Evolutionary conservation across 2,888 invertebrate species (phyloP), one percentile per base, ranked within the genome.

Genomic region (Odiellus spinosus): DNA sequence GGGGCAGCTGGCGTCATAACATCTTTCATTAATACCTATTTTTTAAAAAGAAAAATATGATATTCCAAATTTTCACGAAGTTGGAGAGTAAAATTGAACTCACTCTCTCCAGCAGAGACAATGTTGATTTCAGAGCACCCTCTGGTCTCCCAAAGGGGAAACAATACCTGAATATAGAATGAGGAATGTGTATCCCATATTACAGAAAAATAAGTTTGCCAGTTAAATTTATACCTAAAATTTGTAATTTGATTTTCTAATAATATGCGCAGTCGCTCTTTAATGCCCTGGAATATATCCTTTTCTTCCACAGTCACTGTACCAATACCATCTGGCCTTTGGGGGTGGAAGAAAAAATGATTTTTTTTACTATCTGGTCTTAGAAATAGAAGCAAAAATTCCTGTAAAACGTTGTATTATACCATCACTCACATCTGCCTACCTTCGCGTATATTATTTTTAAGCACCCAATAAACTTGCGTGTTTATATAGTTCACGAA

Each of bases 141-240:
- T 99, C 98, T 6, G 98, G 98, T 60, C 98, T 76, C 53, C 98
- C 98, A 67, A 98, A 98, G 52, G 98, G 98, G 72, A 98, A 98
- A 64, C 91, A 90, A 65, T 83, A 95, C 70, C 90, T 82, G 59
- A 15, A 61, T 61, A 50, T 44, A 45, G 12, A 14, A 42, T 43
- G 11, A 19, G 11, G 38, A 47, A 44, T 8, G 8, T n/a, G n/a
- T n/a, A n/a, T n/a, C n/a, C n/a, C n/a, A n/a, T n/a, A n/a, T n/a
- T n/a, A n/a, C n/a, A n/a, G n/a, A n/a, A n/a, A n/a, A n/a, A n/a
- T n/a, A n/a, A n/a, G n/a, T n/a, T n/a, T n/a, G n/a, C n/a, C n/a
- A n/a, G n/a, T n/a, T n/a, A n/a, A n/a, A n/a, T n/a, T n/a, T 15
- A 15, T 70, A 82, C 82, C 88, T 78, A 73, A 99, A 99, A 75